phyloP scores from a whole-genome alignment of 2,113 vertebrate genomes.

The Oceanodroma tethys region DNA sequence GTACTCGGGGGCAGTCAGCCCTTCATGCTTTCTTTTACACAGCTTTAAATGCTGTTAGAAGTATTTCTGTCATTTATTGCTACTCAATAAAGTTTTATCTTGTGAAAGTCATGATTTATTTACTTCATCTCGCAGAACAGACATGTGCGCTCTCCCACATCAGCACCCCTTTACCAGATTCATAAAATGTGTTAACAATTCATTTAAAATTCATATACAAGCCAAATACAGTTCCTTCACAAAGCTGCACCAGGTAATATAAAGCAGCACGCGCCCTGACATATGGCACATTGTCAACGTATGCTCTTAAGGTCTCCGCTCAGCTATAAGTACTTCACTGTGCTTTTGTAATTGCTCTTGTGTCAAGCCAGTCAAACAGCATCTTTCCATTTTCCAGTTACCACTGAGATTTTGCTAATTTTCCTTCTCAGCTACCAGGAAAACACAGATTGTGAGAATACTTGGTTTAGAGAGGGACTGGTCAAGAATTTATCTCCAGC shows the following conservation, averaged over 20 bases:
- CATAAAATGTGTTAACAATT: conserved; percentile 69
- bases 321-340: background rate
- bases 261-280: background rate
- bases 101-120: conserved; percentile 51
- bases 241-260: background rate
- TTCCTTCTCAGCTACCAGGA: background rate
- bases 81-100: conserved; percentile 68
- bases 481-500: background rate
- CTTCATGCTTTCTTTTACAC: background rate
- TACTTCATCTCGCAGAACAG: conserved; percentile 13
- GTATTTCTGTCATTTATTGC: conserved; percentile 53
- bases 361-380: background rate
- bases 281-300: background rate
- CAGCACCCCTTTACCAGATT: conserved; percentile 50
- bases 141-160: background rate
- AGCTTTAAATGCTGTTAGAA: conserved; percentile 42
- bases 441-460: background rate
- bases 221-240: background rate
- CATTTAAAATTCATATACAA: conserved; percentile 32
- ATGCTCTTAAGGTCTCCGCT: background rate
- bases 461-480: background rate
- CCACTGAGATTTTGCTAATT: rapidly evolving
- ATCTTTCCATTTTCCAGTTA: background rate
- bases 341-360: background rate
- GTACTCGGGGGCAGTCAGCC: background rate